Evolutionary conservation across 2,797 vertebrate genomes (phyloP).

Genomic region (Labroides dimidiatus): DNA sequence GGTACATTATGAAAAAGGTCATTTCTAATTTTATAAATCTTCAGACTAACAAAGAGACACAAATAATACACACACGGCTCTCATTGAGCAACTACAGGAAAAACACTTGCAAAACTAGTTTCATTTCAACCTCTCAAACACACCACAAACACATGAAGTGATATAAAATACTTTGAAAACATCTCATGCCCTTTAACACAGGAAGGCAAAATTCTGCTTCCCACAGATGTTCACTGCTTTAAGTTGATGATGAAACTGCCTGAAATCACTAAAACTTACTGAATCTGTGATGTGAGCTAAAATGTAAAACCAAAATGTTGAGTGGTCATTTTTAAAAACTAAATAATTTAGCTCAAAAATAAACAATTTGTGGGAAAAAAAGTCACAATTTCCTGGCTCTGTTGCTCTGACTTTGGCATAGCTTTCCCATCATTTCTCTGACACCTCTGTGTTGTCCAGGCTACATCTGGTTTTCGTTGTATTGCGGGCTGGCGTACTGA

Average conservation of each 20-base stretch:
- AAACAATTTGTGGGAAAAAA: constrained; percentile 3
- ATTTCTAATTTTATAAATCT: constrained; percentile 19
- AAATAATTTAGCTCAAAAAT: background rate
- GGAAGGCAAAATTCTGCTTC: constrained; percentile 21
- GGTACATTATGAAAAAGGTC: background rate
- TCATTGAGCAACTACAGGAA: constrained; percentile 28
- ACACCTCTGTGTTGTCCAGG: constrained; percentile 6
- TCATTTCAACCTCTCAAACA: constrained; percentile 23
- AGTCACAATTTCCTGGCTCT: constrained; percentile 10
- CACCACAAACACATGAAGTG: constrained; percentile 11
- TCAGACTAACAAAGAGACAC: constrained; percentile 15
- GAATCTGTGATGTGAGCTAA: background rate
- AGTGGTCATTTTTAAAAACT: background rate
- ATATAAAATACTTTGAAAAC: constrained; percentile 34
- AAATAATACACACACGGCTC: constrained; percentile 21
- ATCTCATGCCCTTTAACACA: constrained; percentile 16
- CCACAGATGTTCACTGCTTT: constrained; percentile 5
- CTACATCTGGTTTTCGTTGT: constrained; percentile 77
- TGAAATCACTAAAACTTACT: constrained; percentile 9
- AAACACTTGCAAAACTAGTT: constrained; percentile 44
- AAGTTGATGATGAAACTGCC: constrained; percentile 30
- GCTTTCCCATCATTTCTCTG: constrained; percentile 6
- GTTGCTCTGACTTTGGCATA: constrained; percentile 50
- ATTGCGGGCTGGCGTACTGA: constrained; percentile 84
- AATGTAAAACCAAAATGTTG: constrained; percentile 8